phyloP scores from a whole-genome alignment of 2,797 vertebrate genomes.

The Heliangelus exortis region DNA sequence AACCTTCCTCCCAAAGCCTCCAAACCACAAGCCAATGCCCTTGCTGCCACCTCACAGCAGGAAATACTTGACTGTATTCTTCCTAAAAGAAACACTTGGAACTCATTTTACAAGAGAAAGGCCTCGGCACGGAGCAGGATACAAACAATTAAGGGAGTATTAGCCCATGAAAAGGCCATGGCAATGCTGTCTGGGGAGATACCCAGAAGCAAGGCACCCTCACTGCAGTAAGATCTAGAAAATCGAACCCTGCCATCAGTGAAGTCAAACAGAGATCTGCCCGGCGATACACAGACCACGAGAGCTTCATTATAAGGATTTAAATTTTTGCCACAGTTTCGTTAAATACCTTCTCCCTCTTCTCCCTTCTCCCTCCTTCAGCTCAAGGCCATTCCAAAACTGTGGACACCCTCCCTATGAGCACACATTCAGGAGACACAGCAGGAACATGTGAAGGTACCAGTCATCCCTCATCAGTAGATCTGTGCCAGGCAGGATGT shows the following conservation, averaged over 20 bases:
- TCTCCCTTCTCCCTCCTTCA: too few relatives aligned
- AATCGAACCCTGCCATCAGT: background rate
- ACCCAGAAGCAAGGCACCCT: background rate
- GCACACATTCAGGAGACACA: background rate
- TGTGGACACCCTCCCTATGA: background rate
- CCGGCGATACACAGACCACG: background rate
- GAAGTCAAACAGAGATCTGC: background rate
- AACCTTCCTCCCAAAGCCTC: background rate
- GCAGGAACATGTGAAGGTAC: background rate
- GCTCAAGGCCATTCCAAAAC: background rate
- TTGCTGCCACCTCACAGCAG: background rate
- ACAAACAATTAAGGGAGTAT: background rate
- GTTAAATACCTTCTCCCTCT: background rate
- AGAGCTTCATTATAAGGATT: background rate
- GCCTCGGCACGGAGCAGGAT: background rate
- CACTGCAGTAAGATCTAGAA: background rate
- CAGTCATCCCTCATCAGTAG: background rate
- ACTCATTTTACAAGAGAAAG: constrained; percentile 15
- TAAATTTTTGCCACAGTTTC: background rate
- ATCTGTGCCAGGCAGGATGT: background rate
- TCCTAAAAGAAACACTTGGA: background rate
- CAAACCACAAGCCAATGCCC: background rate
- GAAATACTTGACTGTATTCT: background rate
- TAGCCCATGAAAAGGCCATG: background rate
- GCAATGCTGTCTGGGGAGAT: background rate